Base-by-base conservation (phyloP, 2,888 invertebrate species). In the Xanthostigma xanthostigma region DNA sequence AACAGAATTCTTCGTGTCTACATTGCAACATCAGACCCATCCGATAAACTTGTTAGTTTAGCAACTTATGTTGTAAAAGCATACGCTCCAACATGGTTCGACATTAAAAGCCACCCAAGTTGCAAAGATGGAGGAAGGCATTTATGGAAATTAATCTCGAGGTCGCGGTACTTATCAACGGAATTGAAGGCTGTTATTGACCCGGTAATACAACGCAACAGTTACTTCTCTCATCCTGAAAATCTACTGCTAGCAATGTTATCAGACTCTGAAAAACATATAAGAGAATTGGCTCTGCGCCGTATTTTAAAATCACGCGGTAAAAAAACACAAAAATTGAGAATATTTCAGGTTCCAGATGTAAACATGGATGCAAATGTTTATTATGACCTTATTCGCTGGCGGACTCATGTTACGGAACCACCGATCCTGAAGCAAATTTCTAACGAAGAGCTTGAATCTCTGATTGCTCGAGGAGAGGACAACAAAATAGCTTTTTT, bases 81-180 rank as follows among this genome's bases (percentile, higher is more conserved):
- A 37, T 58, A 57, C 44, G 57, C 56, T 41, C 54, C 56, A 41
- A 38, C 14, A 2, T 58, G 55, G 58, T 58, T 58, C 41, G 36
- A 39, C 36, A 58, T 58, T 9, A 58, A 57, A 49, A 52, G 39
- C 17, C 43, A 57, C 11, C 50, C 55, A 10, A 53, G 51, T 14
- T 59, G 57, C 43, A 57, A 55, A 53, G 51, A 57, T 55, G 58
- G 58, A 39, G 38, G 55, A 11, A 39, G 47, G 17, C 57, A 58
- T 53, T 41, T n/a, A n/a, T n/a, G n/a, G n/a, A n/a, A n/a, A n/a
- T n/a, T n/a, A n/a, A n/a, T n/a, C n/a, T n/a, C n/a, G n/a, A n/a
- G n/a, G n/a, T n/a, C n/a, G n/a, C n/a, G n/a, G n/a, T n/a, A n/a
- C n/a, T n/a, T n/a, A n/a, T n/a, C n/a, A n/a, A n/a, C n/a, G n/a